A percentile compares a stretch with the other conserved stretches of the same genome.
These are phyloP conservation scores for Heliconius cydno DNA, from an alignment of 2,888 invertebrate species.

Conservation along the genomic window DNA sequence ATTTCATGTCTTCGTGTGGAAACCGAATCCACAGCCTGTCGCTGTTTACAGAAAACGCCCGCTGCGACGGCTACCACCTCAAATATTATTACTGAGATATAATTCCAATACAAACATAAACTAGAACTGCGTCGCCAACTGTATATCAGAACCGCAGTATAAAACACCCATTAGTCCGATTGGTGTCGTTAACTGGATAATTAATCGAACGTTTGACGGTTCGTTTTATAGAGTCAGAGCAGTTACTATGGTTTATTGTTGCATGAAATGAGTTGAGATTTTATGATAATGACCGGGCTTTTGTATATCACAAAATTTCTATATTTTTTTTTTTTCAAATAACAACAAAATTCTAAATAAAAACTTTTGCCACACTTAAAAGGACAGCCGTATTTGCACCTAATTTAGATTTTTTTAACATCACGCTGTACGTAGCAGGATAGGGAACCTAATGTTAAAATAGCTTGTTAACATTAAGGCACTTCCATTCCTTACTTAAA, in stretches of 20 bases:
- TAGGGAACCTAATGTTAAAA: too few species aligned
- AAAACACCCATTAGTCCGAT: conserved; percentile 49
- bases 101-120: not conserved
- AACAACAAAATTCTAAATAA: not conserved
- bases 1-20: too few species aligned
- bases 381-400: too few species aligned
- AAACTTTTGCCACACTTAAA: not conserved
- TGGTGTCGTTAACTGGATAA: conserved; percentile 46
- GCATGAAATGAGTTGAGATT: not conserved
- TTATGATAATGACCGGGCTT: not conserved
- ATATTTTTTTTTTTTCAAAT: not conserved
- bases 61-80: too few species aligned
- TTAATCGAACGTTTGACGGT: conserved; percentile 44
- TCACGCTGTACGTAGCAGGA: too few species aligned
- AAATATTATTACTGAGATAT: not conserved
- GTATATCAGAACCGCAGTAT: conserved; percentile 34
- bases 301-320: not conserved
- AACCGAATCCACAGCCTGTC: too few species aligned
- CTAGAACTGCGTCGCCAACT: not conserved
- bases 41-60: too few species aligned
- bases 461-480: too few species aligned
- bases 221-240: conserved; percentile 27
- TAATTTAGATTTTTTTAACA: too few species aligned
- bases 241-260: conserved; percentile 5
- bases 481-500: too few species aligned